A percentile compares a stretch with the other conserved stretches of the same genome.
Conservation (phyloP, 2,797 vertebrate genomes). For the Pachyuromys duprasi region DNA sequence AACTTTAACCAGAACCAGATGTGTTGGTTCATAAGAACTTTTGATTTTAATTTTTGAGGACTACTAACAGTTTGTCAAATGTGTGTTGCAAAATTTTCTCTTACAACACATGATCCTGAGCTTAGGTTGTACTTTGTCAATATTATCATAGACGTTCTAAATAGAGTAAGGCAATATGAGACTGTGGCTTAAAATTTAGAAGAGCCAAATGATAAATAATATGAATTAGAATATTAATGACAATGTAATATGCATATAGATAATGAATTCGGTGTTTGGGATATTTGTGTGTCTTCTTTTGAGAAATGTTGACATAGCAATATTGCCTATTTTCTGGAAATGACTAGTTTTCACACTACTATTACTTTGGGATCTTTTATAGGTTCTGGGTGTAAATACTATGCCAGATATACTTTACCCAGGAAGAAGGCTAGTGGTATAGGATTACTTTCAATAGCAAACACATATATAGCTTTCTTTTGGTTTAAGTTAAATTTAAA, state of each 20-base stretch:
- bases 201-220: neutral
- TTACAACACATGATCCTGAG: neutral
- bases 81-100: too few species aligned
- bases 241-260: neutral
- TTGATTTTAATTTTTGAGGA: neutral
- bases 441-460: neutral
- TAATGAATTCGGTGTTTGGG: neutral
- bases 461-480: neutral
- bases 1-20: neutral
- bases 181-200: neutral
- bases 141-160: neutral
- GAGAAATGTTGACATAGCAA: neutral
- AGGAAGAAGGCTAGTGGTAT: neutral
- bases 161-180: neutral
- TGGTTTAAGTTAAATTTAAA: neutral
- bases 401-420: neutral
- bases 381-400: neutral
- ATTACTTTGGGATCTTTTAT: neutral
- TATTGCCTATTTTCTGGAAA: neutral
- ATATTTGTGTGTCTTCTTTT: neutral
- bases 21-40: neutral
- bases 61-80: too few species aligned
- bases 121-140: neutral
- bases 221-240: neutral
- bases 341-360: neutral